Evolutionary conservation across 2,888 invertebrate genomes (phyloP).

Genomic region (Marronus borbonicus): DNA sequence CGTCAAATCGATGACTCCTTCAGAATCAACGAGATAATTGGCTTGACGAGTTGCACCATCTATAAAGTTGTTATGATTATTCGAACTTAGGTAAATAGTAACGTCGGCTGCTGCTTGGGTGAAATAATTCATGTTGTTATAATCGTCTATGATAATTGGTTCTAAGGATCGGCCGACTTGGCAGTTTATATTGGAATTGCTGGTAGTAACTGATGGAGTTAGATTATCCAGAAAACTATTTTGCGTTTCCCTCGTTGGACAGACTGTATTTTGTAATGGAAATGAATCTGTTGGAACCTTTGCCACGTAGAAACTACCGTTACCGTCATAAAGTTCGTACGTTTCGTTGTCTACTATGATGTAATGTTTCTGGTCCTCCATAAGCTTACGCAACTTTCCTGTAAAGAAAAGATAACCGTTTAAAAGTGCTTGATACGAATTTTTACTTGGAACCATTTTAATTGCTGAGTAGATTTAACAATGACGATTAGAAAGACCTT

Average conservation of each 20-base stretch:
- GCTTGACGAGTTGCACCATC: slow-evolving; percentile 19
- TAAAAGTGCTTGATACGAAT: background rate
- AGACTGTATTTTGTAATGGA: background rate
- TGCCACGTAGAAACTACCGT: slow-evolving; percentile 48
- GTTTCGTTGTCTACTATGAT: slow-evolving; percentile 48
- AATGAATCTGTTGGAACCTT: slow-evolving; percentile 45
- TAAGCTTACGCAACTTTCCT: slow-evolving; percentile 1
- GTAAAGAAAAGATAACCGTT: background rate
- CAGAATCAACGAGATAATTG: slow-evolving; percentile 13
- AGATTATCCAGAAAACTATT: background rate
- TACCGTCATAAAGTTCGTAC: slow-evolving; percentile 45
- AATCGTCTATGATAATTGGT: slow-evolving; percentile 48
- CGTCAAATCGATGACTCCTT: slow-evolving; percentile 46
- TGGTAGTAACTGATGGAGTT: background rate
- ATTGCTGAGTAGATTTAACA: too few relatives aligned
- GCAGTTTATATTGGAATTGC: background rate
- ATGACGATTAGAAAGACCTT: too few relatives aligned
- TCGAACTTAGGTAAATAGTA: slow-evolving; percentile 48
- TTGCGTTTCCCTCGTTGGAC: background rate
- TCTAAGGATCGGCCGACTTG: slow-evolving; percentile 44
- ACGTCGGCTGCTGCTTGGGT: slow-evolving; percentile 45
- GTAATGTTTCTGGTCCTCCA: slow-evolving; percentile 43
- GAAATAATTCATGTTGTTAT: slow-evolving; percentile 48
- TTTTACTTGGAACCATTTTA: too few relatives aligned
- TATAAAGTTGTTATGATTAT: slow-evolving; percentile 39